phyloP scores from a whole-genome alignment of 2,797 vertebrate species.

The Sus cebifrons region DNA sequence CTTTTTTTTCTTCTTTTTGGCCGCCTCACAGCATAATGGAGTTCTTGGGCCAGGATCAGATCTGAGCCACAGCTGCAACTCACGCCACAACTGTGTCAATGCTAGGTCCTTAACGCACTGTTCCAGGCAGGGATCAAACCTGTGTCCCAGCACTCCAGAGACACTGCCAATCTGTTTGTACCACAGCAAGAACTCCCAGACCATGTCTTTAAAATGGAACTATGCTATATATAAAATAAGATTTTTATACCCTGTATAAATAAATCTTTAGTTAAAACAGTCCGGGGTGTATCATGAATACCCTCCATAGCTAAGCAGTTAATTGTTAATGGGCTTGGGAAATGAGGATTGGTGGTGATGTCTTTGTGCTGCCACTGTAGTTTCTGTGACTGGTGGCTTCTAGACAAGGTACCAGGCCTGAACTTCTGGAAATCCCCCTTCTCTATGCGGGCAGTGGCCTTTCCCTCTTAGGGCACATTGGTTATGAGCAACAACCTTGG shows the following conservation, averaged over 20 bases:
- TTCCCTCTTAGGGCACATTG: background rate
- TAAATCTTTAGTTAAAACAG: constrained; percentile 23
- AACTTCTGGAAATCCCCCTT: background rate
- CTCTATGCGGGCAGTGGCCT: background rate
- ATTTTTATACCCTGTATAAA: background rate
- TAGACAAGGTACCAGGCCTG: background rate
- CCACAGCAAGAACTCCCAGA: background rate
- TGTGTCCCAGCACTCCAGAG: too few species aligned
- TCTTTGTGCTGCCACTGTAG: constrained; percentile 14
- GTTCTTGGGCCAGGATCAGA: too few species aligned
- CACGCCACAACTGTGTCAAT: too few species aligned
- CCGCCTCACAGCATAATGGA: too few species aligned
- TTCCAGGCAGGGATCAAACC: too few species aligned
- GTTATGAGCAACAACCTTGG: background rate
- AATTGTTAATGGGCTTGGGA: background rate
- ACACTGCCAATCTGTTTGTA: too few species aligned
- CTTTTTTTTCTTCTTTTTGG: too few species aligned
- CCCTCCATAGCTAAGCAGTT: background rate
- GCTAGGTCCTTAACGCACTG: too few species aligned
- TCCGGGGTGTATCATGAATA: background rate
- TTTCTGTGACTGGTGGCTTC: constrained; percentile 22
- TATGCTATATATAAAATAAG: constrained; percentile 31
- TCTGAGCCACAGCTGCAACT: too few species aligned
- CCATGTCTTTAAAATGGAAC: constrained; percentile 14
- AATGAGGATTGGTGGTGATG: background rate